These are phyloP conservation scores for Syrista parreyssii DNA, from an alignment of 2,888 invertebrate species.

Conservation along the genomic window DNA sequence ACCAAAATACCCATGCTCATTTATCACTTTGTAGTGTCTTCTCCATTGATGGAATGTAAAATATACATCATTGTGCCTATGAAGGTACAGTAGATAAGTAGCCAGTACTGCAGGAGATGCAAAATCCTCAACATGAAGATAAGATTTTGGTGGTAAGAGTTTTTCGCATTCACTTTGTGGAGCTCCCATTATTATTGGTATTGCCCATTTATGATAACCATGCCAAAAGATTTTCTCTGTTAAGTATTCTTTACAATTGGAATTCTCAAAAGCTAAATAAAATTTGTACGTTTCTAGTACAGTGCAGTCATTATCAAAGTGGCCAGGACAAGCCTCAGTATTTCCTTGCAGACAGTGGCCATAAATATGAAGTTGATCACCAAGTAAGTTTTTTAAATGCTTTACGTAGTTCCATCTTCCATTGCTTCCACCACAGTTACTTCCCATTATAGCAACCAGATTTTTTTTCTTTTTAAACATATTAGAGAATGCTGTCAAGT, in stretches of 20 bases:
- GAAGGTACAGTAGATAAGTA: conserved; percentile 67
- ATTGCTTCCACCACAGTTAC: conserved; percentile 70
- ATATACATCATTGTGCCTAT: conserved; percentile 62
- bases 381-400: conserved; percentile 71
- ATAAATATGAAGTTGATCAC: conserved; percentile 68
- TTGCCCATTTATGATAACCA: conserved; percentile 72
- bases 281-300: conserved; percentile 73
- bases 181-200: conserved; percentile 77
- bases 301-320: conserved; percentile 72
- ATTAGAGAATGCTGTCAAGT: conserved; percentile 40
- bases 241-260: conserved; percentile 76
- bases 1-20: conserved; percentile 78
- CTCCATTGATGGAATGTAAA: conserved; percentile 73
- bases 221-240: conserved; percentile 79
- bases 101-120: conserved; percentile 68
- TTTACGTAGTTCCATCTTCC: conserved; percentile 69
- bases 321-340: conserved; percentile 73
- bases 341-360: conserved; percentile 68
- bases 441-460: conserved; percentile 70
- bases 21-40: conserved; percentile 68
- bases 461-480: conserved; percentile 65
- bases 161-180: conserved; percentile 63
- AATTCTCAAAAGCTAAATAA: conserved; percentile 78
- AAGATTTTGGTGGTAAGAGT: conserved; percentile 74
- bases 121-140: conserved; percentile 72